phyloP scores from a whole-genome alignment of 2,113 vertebrate genomes.

The Chaenocephalus aceratus region DNA sequence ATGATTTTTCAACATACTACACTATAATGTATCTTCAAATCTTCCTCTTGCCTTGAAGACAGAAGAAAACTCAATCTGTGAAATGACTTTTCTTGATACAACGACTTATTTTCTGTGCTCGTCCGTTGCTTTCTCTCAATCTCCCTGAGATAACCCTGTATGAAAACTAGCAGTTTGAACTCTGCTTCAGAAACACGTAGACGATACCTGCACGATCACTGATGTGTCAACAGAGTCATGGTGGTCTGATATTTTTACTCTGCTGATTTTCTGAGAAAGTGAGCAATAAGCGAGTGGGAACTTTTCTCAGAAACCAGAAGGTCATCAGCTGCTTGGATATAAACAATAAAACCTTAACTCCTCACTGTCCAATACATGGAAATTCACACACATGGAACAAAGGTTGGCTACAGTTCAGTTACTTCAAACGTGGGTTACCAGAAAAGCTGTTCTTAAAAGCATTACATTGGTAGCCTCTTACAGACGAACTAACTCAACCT shows the following conservation, averaged over 20 bases:
- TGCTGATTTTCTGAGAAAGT: slow-evolving; percentile 47
- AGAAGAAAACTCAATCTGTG: too few relatives aligned
- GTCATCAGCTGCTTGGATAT: slow-evolving; percentile 42
- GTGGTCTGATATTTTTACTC: slow-evolving; percentile 57
- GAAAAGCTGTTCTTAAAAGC: neutral
- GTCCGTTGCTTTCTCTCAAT: too few relatives aligned
- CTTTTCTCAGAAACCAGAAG: slow-evolving; percentile 61
- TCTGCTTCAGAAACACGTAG: neutral
- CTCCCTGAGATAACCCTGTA: too few relatives aligned
- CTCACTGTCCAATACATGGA: neutral
- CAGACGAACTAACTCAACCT: too few relatives aligned
- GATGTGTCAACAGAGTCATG: slow-evolving; percentile 64
- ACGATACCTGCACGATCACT: slow-evolving; percentile 13
- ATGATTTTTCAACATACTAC: too few relatives aligned
- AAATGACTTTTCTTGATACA: too few relatives aligned
- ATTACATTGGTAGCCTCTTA: too few relatives aligned
- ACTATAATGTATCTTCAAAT: too few relatives aligned
- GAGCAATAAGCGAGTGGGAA: neutral
- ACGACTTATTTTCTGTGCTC: too few relatives aligned
- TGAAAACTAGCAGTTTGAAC: neutral
- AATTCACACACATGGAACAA: neutral
- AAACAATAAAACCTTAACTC: slow-evolving; percentile 38
- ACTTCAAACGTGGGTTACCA: neutral
- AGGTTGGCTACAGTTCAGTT: neutral
- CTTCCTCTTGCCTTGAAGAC: too few relatives aligned